Conservation (phyloP, 1,140 invertebrate species). For the Dysdera silvatica region DNA sequence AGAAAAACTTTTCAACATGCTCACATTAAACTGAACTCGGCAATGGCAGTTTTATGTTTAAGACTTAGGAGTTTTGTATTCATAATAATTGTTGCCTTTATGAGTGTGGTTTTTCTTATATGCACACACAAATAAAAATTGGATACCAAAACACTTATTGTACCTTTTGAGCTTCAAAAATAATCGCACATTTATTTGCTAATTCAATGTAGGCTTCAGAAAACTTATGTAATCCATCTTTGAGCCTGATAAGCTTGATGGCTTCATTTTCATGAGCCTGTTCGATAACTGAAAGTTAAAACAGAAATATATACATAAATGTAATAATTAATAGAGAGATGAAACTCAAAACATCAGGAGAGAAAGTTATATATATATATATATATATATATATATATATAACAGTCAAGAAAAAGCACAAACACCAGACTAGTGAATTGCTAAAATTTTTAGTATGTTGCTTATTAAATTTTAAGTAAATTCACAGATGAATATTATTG, state of each 20-base stretch:
- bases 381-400: no score
- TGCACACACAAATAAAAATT: not conserved
- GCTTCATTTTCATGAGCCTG: conserved; percentile 50
- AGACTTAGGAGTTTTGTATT: not conserved
- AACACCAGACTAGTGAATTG: no score
- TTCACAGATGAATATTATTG: no score
- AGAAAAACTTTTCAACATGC: not conserved
- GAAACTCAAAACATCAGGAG: not conserved
- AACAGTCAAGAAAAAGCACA: no score
- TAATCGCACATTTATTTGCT: conserved; percentile 46
- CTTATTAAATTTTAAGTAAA: no score
- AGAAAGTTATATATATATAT: not conserved
- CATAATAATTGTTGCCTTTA: not conserved
- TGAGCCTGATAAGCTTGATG: conserved; percentile 50
- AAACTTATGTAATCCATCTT: conserved; percentile 49
- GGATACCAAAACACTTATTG: not conserved
- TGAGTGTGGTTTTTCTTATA: not conserved
- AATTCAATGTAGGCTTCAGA: conserved; percentile 49
- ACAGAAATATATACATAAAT: not conserved
- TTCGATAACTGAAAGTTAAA: conserved; percentile 45
- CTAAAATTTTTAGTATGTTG: no score
- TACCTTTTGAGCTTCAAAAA: conserved; percentile 49
- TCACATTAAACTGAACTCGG: no score
- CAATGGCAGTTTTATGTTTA: not conserved
- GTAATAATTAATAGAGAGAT: not conserved